A percentile compares a stretch with the other conserved stretches of the same genome.
Conservation (phyloP, 2,113 vertebrate species). For the Hylia prasina region DNA sequence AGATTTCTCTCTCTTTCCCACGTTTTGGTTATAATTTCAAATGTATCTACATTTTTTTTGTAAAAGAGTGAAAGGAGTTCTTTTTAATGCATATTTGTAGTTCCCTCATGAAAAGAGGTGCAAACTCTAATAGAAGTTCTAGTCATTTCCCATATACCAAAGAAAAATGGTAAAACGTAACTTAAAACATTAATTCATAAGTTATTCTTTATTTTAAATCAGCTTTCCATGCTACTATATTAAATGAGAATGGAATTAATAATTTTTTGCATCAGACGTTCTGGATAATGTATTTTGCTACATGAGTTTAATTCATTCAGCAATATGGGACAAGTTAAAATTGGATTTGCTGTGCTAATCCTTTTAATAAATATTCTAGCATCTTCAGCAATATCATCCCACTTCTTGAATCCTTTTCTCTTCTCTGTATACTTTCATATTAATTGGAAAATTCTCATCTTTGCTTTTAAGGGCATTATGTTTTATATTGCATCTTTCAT, state of each 20-base stretch:
- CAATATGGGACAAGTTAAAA: background rate
- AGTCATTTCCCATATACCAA: background rate
- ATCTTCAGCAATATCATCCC: background rate
- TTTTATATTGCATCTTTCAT: background rate
- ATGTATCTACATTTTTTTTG: background rate
- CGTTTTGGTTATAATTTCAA: background rate
- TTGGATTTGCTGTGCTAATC: constrained; percentile 24
- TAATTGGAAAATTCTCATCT: constrained; percentile 11
- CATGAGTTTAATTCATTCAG: constrained; percentile 20
- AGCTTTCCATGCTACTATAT: background rate
- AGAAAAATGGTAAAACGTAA: background rate
- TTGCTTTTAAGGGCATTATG: background rate
- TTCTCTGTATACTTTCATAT: background rate
- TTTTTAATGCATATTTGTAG: background rate
- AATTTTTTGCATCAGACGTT: background rate
- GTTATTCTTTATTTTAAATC: background rate
- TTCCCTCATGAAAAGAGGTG: background rate
- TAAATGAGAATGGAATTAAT: background rate
- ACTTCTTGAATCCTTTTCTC: background rate
- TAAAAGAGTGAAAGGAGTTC: background rate
- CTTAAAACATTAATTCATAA: background rate
- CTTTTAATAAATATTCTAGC: constrained; percentile 31
- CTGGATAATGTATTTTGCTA: background rate
- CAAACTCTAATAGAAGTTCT: background rate
- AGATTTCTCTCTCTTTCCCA: background rate